These are phyloP conservation scores for Therioaphis trifolii DNA, from an alignment of 2,888 invertebrate genomes.

Conservation along the genomic window DNA sequence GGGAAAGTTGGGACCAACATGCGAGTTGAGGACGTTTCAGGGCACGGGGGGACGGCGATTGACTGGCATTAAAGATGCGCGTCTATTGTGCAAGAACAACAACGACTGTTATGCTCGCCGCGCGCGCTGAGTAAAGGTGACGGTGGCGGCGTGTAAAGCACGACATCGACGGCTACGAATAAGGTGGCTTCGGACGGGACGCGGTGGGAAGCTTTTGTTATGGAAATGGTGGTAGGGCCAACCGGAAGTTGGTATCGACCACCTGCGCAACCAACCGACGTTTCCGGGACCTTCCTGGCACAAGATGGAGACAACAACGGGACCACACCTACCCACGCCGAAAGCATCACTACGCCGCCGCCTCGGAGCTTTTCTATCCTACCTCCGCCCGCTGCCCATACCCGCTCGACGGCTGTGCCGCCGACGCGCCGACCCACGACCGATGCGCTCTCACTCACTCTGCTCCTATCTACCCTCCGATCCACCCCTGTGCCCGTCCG, in stretches of 20 bases:
- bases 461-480: background rate
- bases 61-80: background rate
- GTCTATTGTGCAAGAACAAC: background rate
- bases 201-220: slow-evolving; percentile 52
- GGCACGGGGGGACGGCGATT: too few species aligned
- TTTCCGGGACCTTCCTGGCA: slow-evolving; percentile 56
- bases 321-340: slow-evolving; percentile 60
- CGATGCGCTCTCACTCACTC: slow-evolving; percentile 7
- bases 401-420: background rate
- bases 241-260: slow-evolving; percentile 62
- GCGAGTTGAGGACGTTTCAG: too few species aligned
- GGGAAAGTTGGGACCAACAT: too few species aligned
- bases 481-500: background rate
- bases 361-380: slow-evolving; percentile 37
- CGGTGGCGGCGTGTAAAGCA: slow-evolving; percentile 17
- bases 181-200: background rate
- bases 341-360: slow-evolving; percentile 52
- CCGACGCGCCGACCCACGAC: background rate
- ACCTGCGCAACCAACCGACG: slow-evolving; percentile 63
- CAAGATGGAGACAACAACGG: slow-evolving; percentile 60
- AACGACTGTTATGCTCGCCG: background rate
- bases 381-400: background rate
- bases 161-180: background rate
- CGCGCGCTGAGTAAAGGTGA: background rate
- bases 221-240: slow-evolving; percentile 56